These are phyloP conservation scores for Lucinisca nassula DNA, from an alignment of 2,888 invertebrate species.

Conservation along the genomic window DNA sequence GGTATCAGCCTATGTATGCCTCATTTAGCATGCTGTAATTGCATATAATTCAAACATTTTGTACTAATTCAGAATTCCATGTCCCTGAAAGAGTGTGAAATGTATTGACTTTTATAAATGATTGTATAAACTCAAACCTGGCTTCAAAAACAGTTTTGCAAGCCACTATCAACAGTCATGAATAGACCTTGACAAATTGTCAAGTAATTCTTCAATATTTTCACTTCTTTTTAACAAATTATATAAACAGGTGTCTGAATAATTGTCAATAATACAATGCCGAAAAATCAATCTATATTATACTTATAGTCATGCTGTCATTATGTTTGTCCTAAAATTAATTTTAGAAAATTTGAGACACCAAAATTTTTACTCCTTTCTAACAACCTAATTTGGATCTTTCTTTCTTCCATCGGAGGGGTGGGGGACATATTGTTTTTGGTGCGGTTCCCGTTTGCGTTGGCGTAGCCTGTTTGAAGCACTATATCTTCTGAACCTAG, in stretches of 20 bases:
- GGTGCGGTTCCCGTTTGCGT: too few relatives aligned
- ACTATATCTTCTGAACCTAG: too few relatives aligned
- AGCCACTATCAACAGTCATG: neutral
- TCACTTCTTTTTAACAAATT: constrained; percentile 1
- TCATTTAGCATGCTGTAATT: neutral
- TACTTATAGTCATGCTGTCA: constrained; percentile 1
- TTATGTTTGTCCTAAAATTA: too few relatives aligned
- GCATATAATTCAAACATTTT: neutral
- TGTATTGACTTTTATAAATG: constrained; percentile 1
- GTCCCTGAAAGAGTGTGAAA: neutral
- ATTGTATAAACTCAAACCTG: neutral
- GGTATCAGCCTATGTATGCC: too few relatives aligned
- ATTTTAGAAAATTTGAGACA: too few relatives aligned
- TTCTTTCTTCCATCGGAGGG: too few relatives aligned
- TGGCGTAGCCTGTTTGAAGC: too few relatives aligned
- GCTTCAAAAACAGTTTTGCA: neutral
- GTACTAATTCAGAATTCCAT: neutral
- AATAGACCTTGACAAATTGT: neutral
- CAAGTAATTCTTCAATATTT: neutral
- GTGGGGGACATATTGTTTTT: too few relatives aligned
- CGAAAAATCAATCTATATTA: neutral
- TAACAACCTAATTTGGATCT: too few relatives aligned
- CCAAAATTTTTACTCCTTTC: too few relatives aligned
- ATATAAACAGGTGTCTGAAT: neutral
- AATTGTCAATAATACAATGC: neutral